A percentile compares a stretch with the other conserved stretches of the same genome.
phyloP scores from a whole-genome alignment of 2,113 vertebrate genomes.

The Oxyruncus cristatus region DNA sequence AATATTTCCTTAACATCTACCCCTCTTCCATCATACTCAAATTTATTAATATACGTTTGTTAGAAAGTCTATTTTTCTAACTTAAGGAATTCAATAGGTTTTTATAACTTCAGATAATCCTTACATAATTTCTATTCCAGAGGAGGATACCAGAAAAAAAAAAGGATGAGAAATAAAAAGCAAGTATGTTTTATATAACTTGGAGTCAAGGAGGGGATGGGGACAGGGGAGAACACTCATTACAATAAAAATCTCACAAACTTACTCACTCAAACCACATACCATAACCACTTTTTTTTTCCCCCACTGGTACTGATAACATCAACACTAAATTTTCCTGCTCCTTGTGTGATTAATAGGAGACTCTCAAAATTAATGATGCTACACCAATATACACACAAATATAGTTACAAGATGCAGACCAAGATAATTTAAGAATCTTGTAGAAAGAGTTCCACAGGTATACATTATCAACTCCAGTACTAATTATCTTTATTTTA shows the following conservation, averaged over 20 bases:
- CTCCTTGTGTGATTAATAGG: neutral
- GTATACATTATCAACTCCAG: neutral
- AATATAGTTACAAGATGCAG: neutral
- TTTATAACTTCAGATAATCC: neutral
- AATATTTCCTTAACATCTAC: neutral
- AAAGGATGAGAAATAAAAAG: neutral
- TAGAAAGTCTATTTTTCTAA: neutral
- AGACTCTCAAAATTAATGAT: neutral
- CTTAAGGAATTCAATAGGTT: neutral
- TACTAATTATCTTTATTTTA: neutral
- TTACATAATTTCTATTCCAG: neutral
- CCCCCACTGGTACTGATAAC: neutral
- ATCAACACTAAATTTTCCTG: neutral
- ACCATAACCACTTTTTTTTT: neutral
- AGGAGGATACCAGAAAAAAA: neutral
- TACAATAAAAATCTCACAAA: neutral
- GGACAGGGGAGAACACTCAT: fast-evolving
- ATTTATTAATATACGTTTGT: neutral
- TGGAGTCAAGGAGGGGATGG: fast-evolving
- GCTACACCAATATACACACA: neutral
- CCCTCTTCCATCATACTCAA: neutral
- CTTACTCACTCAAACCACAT: neutral
- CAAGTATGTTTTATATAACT: neutral
- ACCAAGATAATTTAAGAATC: neutral
- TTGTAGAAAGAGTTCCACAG: neutral